A percentile compares a stretch with the other conserved stretches of the same genome.
phyloP scores from a whole-genome alignment of 2,888 invertebrate genomes.

The Leucoma salicis region DNA sequence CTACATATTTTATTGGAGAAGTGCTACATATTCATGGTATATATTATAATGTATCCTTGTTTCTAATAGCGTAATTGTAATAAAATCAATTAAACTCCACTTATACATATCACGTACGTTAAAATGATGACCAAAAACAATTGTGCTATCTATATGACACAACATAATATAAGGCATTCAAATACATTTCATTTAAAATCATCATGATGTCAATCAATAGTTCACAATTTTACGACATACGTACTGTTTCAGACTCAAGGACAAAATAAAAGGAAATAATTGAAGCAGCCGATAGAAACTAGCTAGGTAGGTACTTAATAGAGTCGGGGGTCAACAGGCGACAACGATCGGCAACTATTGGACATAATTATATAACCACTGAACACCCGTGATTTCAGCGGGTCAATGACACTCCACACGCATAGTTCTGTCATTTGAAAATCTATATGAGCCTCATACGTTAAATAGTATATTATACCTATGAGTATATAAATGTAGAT shows the following conservation, averaged over 20 bases:
- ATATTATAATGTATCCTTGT: too few relatives aligned
- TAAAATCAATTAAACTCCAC: too few relatives aligned
- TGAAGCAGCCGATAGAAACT: constrained; percentile 58
- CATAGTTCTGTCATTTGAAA: constrained; percentile 29
- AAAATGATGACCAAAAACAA: too few relatives aligned
- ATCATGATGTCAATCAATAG: constrained; percentile 38
- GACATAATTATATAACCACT: constrained; percentile 65
- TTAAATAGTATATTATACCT: not conserved
- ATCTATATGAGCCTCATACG: constrained; percentile 7
- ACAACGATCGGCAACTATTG: constrained; percentile 57
- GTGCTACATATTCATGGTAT: too few relatives aligned
- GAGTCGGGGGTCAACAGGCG: constrained; percentile 68
- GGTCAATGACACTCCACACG: constrained; percentile 62
- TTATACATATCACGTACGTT: too few relatives aligned
- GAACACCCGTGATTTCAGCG: constrained; percentile 69
- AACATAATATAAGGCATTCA: constrained; percentile 6
- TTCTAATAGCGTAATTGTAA: too few relatives aligned
- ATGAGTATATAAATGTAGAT: not conserved
- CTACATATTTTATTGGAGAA: too few relatives aligned
- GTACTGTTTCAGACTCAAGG: constrained; percentile 39
- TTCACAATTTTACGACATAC: constrained; percentile 41
- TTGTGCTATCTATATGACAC: too few relatives aligned
- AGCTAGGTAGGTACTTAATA: constrained; percentile 61
- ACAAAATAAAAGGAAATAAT: constrained; percentile 56
- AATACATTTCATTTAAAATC: constrained; percentile 21